Evolutionary conservation across 2,113 vertebrate species (phyloP).

Genomic region (Artemisiospiza belli): DNA sequence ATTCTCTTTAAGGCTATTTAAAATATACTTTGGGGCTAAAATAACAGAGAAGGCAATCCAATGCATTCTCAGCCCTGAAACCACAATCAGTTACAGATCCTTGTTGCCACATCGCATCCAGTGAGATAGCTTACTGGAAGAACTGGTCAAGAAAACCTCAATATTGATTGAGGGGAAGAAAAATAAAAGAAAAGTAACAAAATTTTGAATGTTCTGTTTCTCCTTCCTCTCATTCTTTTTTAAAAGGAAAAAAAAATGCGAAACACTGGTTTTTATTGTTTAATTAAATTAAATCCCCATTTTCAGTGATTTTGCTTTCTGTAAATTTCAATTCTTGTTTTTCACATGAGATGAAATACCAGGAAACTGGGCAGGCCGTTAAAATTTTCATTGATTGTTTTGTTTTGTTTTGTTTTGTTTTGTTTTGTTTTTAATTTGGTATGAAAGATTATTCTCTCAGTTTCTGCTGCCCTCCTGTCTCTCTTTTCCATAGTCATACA

Average conservation of each 20-base stretch:
- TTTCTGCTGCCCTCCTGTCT: slow-evolving; percentile 46
- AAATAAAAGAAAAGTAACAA: neutral
- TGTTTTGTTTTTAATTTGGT: neutral
- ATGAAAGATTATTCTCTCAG: slow-evolving; percentile 10
- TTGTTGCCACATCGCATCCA: neutral
- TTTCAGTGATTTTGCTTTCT: neutral
- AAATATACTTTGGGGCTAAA: slow-evolving; percentile 77
- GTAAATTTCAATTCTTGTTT: neutral
- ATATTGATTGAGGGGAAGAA: neutral
- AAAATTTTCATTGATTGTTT: neutral
- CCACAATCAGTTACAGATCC: slow-evolving; percentile 53
- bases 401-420: neutral
- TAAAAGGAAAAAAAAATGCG: neutral
- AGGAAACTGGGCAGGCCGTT: neutral
- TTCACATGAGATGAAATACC: neutral
- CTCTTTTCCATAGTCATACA: slow-evolving; percentile 36
- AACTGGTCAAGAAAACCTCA: slow-evolving; percentile 20
- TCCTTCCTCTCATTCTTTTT: neutral
- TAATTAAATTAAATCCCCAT: neutral
- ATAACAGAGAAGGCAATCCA: slow-evolving; percentile 70
- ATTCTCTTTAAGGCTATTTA: slow-evolving; percentile 76
- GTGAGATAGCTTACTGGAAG: slow-evolving; percentile 57
- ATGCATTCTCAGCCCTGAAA: slow-evolving; percentile 66
- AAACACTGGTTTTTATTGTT: neutral
- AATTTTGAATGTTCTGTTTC: neutral